A percentile compares a stretch with the other conserved stretches of the same genome.
phyloP scores from a whole-genome alignment of 2,888 invertebrate species.

The Conops quadrifasciatus region DNA sequence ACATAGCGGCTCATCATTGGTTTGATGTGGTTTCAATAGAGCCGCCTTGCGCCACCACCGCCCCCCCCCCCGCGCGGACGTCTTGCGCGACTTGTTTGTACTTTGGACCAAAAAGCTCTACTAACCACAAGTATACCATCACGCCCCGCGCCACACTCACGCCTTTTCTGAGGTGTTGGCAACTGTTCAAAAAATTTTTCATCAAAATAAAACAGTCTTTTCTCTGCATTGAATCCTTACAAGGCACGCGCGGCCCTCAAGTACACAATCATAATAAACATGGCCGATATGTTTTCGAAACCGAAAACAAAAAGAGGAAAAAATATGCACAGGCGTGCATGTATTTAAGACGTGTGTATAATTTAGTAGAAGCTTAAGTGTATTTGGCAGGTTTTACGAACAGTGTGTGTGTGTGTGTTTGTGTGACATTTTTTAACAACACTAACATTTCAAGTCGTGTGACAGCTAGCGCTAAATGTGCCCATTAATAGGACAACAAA shows the following conservation, averaged over 20 bases:
- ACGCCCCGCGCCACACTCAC: background rate
- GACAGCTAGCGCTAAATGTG: background rate
- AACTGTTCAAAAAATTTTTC: constrained; percentile 17
- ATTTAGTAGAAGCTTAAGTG: too few species aligned
- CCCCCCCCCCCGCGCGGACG: background rate
- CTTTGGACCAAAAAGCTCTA: too few species aligned
- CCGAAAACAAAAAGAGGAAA: background rate
- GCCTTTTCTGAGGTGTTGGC: background rate
- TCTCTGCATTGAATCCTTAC: background rate
- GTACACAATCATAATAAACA: background rate
- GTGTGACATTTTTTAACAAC: background rate
- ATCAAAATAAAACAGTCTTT: background rate
- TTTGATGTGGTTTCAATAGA: background rate
- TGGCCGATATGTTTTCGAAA: background rate
- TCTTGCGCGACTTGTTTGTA: too few species aligned
- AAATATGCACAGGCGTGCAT: background rate
- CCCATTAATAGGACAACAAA: background rate
- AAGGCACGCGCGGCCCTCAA: background rate
- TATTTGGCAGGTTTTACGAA: background rate
- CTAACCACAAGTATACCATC: too few species aligned
- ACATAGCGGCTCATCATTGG: constrained; percentile 9
- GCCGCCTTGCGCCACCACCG: background rate
- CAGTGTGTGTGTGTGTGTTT: background rate
- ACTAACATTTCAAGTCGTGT: background rate
- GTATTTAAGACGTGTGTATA: too few species aligned